phyloP scores from a whole-genome alignment of 64 coral and sea anemone species.

The Trachythela sp. region DNA sequence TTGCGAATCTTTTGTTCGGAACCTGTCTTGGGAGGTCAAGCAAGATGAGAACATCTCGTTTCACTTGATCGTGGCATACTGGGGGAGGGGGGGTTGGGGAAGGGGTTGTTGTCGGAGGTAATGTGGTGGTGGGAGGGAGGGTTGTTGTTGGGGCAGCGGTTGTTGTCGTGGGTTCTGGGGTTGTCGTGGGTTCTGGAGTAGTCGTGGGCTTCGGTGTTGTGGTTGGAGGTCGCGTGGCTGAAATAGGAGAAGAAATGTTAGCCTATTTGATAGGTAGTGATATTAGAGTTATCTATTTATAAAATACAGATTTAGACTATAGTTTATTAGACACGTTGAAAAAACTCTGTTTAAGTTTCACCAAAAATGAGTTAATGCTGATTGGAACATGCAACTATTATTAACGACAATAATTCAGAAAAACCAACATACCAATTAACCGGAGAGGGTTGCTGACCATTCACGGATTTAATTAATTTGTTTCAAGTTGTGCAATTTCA shows the following conservation, averaged over 20 bases:
- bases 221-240: neutral
- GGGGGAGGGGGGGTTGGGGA: neutral
- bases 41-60: neutral
- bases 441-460: too few relatives aligned
- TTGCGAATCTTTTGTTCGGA: neutral
- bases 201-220: neutral
- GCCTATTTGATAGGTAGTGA: neutral
- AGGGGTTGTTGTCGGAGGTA: neutral
- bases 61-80: neutral
- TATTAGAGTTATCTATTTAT: too few relatives aligned
- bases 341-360: too few relatives aligned
- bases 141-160: neutral
- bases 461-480: too few relatives aligned
- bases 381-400: too few relatives aligned
- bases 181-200: neutral
- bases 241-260: neutral
- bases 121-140: neutral
- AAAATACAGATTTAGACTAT: too few relatives aligned
- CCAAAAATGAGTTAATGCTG: too few relatives aligned
- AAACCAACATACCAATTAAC: too few relatives aligned
- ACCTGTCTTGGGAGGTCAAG: neutral
- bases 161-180: neutral
- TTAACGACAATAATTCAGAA: too few relatives aligned
- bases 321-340: too few relatives aligned
- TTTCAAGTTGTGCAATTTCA: too few relatives aligned